Percentiles rank a stretch among this genome's conserved stretches.
Evolutionary conservation across 2,888 invertebrate species (phyloP).

Genomic region (Eristalinus sepulchralis): DNA sequence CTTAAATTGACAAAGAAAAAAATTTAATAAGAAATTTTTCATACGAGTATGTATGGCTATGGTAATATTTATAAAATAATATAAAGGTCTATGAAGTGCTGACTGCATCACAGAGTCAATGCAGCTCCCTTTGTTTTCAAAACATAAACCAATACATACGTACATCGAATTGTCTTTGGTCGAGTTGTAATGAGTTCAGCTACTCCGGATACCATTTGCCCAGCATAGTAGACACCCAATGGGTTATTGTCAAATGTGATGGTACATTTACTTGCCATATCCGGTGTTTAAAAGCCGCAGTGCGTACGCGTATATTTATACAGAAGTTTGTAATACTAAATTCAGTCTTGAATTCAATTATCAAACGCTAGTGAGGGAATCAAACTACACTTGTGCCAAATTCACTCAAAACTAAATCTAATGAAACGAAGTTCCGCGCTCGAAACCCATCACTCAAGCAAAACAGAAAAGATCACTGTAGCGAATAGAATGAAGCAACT

Average conservation of each 20-base stretch:
- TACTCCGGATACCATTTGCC: conserved; percentile 78
- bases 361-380: neutral
- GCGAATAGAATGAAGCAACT: neutral
- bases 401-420: conserved; percentile 14
- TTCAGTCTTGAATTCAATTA: neutral
- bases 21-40: too few species aligned
- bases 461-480: neutral
- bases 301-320: neutral
- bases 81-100: too few species aligned
- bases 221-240: conserved; percentile 79
- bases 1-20: too few species aligned
- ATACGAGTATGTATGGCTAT: too few species aligned
- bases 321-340: neutral
- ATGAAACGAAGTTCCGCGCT: neutral
- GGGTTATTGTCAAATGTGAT: conserved; percentile 78
- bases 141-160: conserved; percentile 69
- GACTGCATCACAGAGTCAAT: neutral
- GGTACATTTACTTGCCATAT: conserved; percentile 79
- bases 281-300: neutral
- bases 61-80: too few species aligned
- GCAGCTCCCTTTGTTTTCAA: neutral
- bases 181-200: conserved; percentile 78
- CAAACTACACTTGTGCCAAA: neutral
- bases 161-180: conserved; percentile 80
- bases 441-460: neutral